These are phyloP conservation scores for Ranitomeya variabilis DNA, from an alignment of 2,113 vertebrate species.

Conservation along the genomic window DNA sequence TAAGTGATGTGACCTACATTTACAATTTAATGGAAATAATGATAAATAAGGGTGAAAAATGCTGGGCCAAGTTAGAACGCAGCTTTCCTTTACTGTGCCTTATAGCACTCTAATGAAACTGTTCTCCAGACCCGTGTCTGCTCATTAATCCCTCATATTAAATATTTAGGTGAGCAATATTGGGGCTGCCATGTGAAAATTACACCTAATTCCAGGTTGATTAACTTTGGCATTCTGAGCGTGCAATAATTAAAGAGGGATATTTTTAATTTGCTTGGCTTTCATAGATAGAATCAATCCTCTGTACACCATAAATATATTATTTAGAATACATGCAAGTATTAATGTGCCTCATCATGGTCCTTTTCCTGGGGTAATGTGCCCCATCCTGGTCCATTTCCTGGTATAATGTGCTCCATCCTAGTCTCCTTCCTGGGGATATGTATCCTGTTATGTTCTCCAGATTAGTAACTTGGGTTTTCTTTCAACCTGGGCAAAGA, in stretches of 20 bases:
- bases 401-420: too few relatives aligned
- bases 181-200: constrained; percentile 26
- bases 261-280: constrained; percentile 33
- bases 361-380: too few relatives aligned
- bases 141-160: constrained; percentile 50
- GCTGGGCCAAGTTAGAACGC: not conserved
- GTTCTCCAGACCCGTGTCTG: constrained; percentile 11
- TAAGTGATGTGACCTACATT: constrained; percentile 31
- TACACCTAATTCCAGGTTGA: constrained; percentile 49
- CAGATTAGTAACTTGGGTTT: not conserved
- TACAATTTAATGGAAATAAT: constrained; percentile 19
- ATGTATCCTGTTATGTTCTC: too few relatives aligned
- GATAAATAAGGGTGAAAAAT: constrained; percentile 21
- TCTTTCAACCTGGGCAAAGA: not conserved
- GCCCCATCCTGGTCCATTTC: too few relatives aligned
- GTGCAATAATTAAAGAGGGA: constrained; percentile 18
- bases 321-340: not conserved
- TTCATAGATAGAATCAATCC: constrained; percentile 14
- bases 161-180: constrained; percentile 49
- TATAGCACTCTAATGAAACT: constrained; percentile 15
- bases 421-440: too few relatives aligned
- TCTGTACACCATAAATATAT: constrained; percentile 25
- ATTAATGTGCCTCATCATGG: too few relatives aligned
- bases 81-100: not conserved
- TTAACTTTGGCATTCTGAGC: constrained; percentile 35